Base-by-base conservation (phyloP, 2,888 invertebrate genomes). In the Eilema sororculum region DNA sequence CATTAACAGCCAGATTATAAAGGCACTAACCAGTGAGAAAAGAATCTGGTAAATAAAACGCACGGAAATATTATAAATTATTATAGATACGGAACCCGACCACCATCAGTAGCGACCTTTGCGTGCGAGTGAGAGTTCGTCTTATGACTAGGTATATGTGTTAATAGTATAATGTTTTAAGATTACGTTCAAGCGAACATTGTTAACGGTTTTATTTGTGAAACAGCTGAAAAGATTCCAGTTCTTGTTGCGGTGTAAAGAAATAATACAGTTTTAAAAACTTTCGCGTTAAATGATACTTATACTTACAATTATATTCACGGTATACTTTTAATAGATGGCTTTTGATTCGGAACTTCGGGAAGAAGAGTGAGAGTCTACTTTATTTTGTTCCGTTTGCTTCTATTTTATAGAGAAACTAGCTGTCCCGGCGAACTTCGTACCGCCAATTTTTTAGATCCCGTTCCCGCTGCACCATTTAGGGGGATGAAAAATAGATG, bases 91-190 rank as follows among this genome's bases (percentile, higher is more conserved):
- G 33, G 81, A 81, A 76, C 83, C 73, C 65, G 12, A 16, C 8
- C 2, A 24, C 41, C 22, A 10, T 6, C 12, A 24, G 10, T 30
- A 62, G 33, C 66, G 67, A 59, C 67, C 71, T 66, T 57, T 6
- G 16, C 75, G 67, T 30, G 61, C 67, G 64, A 80, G 83, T 77
- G 81, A 81, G 81, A 81, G 81, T 80, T 78, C 62, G 68, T 22
- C 68, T 41, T 56, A 60, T 72, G 77, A 67, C 74, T 73, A 72
- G 72, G 56, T 75, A 67, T 71, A 73, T 72, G 68, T 81, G 73
- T 71, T 78, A 75, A 76, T 71, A 71, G 66, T 73, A 28, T 60
- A 71, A 56, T 59, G 67, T 71, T 60, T 72, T 30, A 62, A 73
- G 70, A 77, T 80, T 70, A 75, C 73, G 71, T 69, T 59, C 65